Evolutionary conservation across 2,797 vertebrate species (phyloP), one percentile per base, ranked within the genome.

Genomic region (Arctocebus calabarensis): DNA sequence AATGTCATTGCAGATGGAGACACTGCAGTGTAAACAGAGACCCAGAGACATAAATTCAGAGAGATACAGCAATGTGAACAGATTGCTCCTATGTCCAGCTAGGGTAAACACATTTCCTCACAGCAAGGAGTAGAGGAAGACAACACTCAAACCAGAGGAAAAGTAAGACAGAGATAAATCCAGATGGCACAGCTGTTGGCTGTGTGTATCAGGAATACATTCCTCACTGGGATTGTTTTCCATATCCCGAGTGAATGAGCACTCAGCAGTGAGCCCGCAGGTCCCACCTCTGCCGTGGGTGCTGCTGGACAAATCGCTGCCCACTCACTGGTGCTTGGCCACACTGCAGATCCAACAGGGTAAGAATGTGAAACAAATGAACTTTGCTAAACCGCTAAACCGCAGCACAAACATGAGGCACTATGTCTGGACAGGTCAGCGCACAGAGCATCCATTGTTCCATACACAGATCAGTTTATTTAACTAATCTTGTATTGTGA

Each of bases 101-200:
- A 1, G 45, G 17, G 19, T 37, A 32, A 34, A n/a, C 7, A 3
- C 34, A 34, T 34, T 20, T 37, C 57, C 57, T 52, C 4, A 14
- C 0, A 9, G 59, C 2, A 20, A 3, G 64, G 37, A 70, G 29
- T 10, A 57, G 43, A 45, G 55, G 3, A 45, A 48, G n/a, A 68
- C 43, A 64, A n/a, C 2, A 6, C 0, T 0, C 5, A 22, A 71
- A 12, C 45, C 25, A 57, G 66, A 68, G 75, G 68, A 55, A 55
- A 34, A 55, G 27, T 22, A n/a, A 71, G 40, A 62, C 43, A 32
- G 70, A 16, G 74, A 14, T 5, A 19, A 62, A 62, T 43, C 75
- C 29, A n/a, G 25, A 62, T 0, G 45, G 48, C 10, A 19, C 16
- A 0, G 40, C 0, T 3, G 19, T 4, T 29, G 10, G 11, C 32